These are phyloP conservation scores for Sprattus sprattus DNA, from an alignment of 2,113 vertebrate species.

Conservation along the genomic window DNA sequence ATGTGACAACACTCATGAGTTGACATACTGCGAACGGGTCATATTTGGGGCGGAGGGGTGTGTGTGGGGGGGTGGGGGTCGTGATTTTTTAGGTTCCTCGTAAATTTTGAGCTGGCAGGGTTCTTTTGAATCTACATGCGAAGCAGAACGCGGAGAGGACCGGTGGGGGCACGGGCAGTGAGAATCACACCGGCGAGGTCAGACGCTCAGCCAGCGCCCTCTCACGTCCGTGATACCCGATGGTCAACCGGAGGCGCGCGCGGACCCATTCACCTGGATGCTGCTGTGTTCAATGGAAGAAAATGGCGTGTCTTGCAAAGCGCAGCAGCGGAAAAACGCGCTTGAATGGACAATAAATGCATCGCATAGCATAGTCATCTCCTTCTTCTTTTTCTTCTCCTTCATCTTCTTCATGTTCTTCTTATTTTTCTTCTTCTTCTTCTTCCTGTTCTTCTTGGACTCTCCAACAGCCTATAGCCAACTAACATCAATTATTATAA, in stretches of 20 bases:
- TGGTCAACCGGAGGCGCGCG: neutral
- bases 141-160: neutral
- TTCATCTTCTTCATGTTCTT: too few relatives aligned
- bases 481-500: neutral
- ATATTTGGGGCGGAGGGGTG: neutral
- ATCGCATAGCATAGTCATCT: neutral
- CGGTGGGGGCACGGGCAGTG: neutral
- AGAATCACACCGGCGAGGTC: neutral
- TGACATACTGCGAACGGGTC: neutral
- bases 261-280: neutral
- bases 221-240: neutral
- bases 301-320: neutral
- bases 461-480: neutral
- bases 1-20: neutral
- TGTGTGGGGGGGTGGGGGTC: neutral
- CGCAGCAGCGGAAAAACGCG: neutral
- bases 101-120: neutral
- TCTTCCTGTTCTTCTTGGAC: neutral
- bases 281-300: neutral
- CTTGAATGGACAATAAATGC: neutral
- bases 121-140: neutral
- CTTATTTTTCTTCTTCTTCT: neutral
- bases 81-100: neutral
- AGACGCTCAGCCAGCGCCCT: constrained; percentile 14
- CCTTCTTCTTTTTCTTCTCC: too few relatives aligned